phyloP scores from a whole-genome alignment of 2,888 invertebrate genomes.

The Bellardia bayeri region DNA sequence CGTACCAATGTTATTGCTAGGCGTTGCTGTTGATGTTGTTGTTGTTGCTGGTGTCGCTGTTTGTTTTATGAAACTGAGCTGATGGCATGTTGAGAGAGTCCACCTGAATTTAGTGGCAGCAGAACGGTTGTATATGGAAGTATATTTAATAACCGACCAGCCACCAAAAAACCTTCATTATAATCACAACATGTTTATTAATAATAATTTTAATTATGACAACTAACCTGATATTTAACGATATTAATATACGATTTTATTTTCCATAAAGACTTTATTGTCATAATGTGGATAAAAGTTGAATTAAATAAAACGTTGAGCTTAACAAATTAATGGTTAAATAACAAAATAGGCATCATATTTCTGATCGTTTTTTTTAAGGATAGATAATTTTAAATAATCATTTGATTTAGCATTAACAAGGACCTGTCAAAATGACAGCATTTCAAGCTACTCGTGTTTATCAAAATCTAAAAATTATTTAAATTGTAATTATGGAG shows the following conservation, averaged over 20 bases:
- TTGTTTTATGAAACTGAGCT: slow-evolving; percentile 30
- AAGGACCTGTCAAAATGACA: too few relatives aligned
- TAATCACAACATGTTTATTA: slow-evolving; percentile 76
- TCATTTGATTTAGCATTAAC: neutral
- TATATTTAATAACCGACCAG: slow-evolving; percentile 45
- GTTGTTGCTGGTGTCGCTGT: slow-evolving; percentile 33
- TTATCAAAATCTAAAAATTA: too few relatives aligned
- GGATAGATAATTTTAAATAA: neutral
- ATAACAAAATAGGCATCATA: slow-evolving; percentile 2
- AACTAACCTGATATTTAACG: slow-evolving; percentile 72
- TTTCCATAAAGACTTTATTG: slow-evolving; percentile 28
- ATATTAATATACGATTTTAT: slow-evolving; percentile 52
- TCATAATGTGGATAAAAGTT: slow-evolving; percentile 31
- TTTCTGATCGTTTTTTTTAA: slow-evolving; percentile 29
- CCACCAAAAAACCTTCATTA: slow-evolving; percentile 64
- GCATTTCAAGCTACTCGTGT: too few relatives aligned
- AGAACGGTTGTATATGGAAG: neutral
- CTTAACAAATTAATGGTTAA: neutral
- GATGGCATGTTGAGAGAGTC: slow-evolving; percentile 66
- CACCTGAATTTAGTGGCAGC: slow-evolving; percentile 64
- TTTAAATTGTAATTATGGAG: too few relatives aligned
- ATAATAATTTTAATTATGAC: slow-evolving; percentile 77
- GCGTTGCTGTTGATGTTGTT: slow-evolving; percentile 8
- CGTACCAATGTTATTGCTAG: neutral
- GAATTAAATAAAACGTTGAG: slow-evolving; percentile 10